Conservation (phyloP, 2,888 invertebrate genomes). For the Cerceris ruficornis region DNA sequence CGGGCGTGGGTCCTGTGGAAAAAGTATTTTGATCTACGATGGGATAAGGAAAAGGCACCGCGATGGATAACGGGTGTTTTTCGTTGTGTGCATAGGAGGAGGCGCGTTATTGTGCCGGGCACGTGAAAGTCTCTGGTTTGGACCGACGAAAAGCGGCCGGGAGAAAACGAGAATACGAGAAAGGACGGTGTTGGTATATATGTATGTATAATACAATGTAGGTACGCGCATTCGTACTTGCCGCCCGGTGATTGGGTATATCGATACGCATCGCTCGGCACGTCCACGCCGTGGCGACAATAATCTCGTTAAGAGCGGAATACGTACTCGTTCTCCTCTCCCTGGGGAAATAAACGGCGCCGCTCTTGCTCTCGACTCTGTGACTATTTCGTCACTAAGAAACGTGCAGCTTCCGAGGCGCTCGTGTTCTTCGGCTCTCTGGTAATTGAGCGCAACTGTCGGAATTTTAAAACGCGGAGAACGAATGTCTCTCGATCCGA, state of each 20-base stretch:
- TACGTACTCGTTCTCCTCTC: constrained; percentile 49
- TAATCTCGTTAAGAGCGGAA: constrained; percentile 70
- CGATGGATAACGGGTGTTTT: constrained; percentile 50
- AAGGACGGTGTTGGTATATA: constrained; percentile 1
- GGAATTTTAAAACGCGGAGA: not conserved
- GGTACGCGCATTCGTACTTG: constrained; percentile 42
- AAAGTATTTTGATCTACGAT: constrained; percentile 41
- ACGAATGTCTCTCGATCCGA: too few species aligned
- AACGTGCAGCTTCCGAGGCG: constrained; percentile 36
- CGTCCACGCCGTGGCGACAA: constrained; percentile 58
- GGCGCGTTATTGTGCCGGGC: constrained; percentile 33
- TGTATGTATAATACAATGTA: too few species aligned
- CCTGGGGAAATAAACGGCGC: constrained; percentile 67
- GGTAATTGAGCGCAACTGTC: not conserved
- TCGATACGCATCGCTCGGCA: constrained; percentile 62
- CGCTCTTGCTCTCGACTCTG: constrained; percentile 16
- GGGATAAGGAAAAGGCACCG: constrained; percentile 42
- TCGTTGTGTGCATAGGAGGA: constrained; percentile 14
- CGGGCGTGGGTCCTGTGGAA: constrained; percentile 11
- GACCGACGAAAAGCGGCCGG: constrained; percentile 41
- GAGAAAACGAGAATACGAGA: constrained; percentile 35
- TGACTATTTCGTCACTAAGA: constrained; percentile 60
- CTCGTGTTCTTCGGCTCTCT: not conserved
- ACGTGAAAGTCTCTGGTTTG: constrained; percentile 59
- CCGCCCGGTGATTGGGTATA: constrained; percentile 55